Base-by-base conservation (phyloP, 2,797 vertebrate species). In the Falco berigora region DNA sequence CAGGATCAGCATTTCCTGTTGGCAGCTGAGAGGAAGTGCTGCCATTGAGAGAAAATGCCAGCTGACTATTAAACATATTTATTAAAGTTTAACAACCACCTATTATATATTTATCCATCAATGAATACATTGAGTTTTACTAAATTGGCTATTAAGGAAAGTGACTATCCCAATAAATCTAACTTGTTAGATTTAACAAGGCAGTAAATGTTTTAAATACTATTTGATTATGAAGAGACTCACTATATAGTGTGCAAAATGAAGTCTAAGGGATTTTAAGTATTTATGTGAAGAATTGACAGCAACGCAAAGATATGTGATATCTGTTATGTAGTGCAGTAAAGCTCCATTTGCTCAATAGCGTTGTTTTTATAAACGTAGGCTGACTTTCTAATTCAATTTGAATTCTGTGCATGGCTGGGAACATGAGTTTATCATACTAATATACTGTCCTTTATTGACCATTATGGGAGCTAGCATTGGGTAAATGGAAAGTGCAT, bases 111-210 rank as follows among this genome's bases (percentile, higher is more conserved):
- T 94, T 89, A 71, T 86, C 82, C 55, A 73, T 96, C 88, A 93
- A 75, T 94, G 58, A 28, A 66, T 94, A 92, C 63, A 91, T 96
- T 96, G 94, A 97, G 87, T 95, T 93, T 94, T 86, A 92, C 40
- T 75, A 88, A 93, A 76, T 95, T 88, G 87, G 84, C 87, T 95
- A 61, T 97, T 97, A 92, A 94, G 89, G 90, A 68, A 94, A 96
- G 94, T 93, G 96, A 92, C 87, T 91, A 69, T 96, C 90, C 52
- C 59, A 86, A 92, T 97, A 95, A 96, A 92, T 97, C 71, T 91
- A 73, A 92, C 90, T 97, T 66, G 46, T 96, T 96, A 94, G 93
- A 95, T 97, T 97, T 96, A 97, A 97, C 72, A 92, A 96, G 95
- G 82, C 90, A 91, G 75, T 96, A 95, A 96, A 92, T 77, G 44